Evolutionary conservation across 2,113 vertebrate genomes (phyloP), one percentile per base, ranked within the genome.

Genomic region (Nycticebus coucang): DNA sequence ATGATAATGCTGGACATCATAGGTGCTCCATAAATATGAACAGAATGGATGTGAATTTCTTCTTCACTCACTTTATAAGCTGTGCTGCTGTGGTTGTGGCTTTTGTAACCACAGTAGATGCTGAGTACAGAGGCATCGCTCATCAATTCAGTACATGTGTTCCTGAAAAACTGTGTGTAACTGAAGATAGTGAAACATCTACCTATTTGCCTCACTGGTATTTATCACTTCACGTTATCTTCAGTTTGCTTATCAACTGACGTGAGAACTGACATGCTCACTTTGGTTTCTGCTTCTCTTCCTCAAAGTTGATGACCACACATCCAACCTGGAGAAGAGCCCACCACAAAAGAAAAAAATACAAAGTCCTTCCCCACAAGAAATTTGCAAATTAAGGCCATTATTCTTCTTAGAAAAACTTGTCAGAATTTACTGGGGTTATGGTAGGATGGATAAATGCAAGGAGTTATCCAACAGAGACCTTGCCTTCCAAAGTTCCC

Each of bases 201-300:
- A 83, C 12, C 33, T 78, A 35, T n/a, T 77, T 95, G 57, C 28
- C n/a, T 68, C 14, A 11, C 74, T 89, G 35, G 12, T 57, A 50
- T 80, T 59, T 77, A 92, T 82, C 72, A 37, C 8, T 94, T 75
- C 28, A 77, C 71, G 24, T 66, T 17, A 71, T 85, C 68, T 50
- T 92, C 7, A 60, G 26, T 87, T 30, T 82, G 64, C 26, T 45
- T 77, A 50, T 89, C 50, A 68, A 19, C 30, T 26, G 35, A 33
- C 84, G 33, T 28, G 26, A 68, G 74, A 62, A 86, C 4, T 35
- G 87, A 71, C 18, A 5, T 14, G 15, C 74, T 87, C 37, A 72
- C 62, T 87, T 41, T 87, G 60, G 41, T 41, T 86, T 88, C 50
- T 83, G 26, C 78, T 93, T 71, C 59, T 53, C 89, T 26, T 75